Conservation (phyloP, 1,140 invertebrate genomes). For the Psix sp. region DNA sequence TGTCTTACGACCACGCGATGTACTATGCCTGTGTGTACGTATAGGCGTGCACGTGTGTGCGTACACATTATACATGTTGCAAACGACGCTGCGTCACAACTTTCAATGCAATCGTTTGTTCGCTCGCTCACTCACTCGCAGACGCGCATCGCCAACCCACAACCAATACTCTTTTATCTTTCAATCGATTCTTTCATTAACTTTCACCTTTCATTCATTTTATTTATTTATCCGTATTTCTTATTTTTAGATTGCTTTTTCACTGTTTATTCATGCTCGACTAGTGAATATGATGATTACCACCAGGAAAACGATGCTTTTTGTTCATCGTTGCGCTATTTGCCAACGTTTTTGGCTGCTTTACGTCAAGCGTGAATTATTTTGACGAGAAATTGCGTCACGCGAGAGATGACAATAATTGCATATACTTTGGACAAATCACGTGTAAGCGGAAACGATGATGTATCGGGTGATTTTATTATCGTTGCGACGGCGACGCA, state of each 20-base stretch:
- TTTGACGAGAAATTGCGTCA: background rate
- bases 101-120: no score
- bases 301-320: no score
- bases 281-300: no score
- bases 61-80: slow-evolving; percentile 33
- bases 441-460: slow-evolving; percentile 19
- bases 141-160: slow-evolving; percentile 23
- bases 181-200: no score
- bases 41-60: no score
- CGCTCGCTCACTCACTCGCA: no score
- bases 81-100: slow-evolving; percentile 54
- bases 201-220: no score
- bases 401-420: slow-evolving; percentile 40
- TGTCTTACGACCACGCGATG: slow-evolving; percentile 62
- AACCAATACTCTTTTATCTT: background rate
- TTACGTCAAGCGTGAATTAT: no score
- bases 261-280: background rate
- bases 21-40: slow-evolving; percentile 11
- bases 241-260: background rate
- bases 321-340: no score
- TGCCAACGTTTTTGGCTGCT: no score
- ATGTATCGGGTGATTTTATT: slow-evolving; percentile 40
- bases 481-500: slow-evolving; percentile 41
- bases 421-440: slow-evolving; percentile 28
- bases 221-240: no score